Evolutionary conservation across 2,113 vertebrate species (phyloP).

Genomic region (Ictidomys tridecemlineatus): DNA sequence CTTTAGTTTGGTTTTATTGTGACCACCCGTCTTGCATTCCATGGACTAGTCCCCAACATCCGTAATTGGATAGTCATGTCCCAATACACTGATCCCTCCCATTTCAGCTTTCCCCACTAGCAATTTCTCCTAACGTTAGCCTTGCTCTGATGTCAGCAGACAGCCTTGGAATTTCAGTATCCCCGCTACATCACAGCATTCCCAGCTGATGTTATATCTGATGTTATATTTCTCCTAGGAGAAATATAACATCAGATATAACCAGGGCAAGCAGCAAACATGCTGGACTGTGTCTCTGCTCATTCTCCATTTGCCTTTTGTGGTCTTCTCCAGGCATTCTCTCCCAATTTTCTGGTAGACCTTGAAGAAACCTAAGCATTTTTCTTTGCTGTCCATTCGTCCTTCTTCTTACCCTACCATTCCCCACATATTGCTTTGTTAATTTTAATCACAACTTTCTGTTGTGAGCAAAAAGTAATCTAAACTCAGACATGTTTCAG

Average conservation of each 20-base stretch:
- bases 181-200: background rate
- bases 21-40: background rate
- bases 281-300: background rate
- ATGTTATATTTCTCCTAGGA: background rate
- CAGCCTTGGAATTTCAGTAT: background rate
- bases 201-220: background rate
- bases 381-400: background rate
- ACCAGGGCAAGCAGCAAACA: background rate
- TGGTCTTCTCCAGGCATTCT: background rate
- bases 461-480: background rate
- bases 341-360: background rate
- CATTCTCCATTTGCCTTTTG: background rate
- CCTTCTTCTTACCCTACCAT: background rate
- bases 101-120: background rate
- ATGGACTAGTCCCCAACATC: background rate
- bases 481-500: conserved; percentile 7
- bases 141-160: background rate
- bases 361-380: background rate
- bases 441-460: background rate
- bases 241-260: background rate
- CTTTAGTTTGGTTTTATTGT: conserved; percentile 43
- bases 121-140: background rate
- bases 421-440: background rate
- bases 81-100: background rate
- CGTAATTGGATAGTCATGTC: background rate